Conservation (phyloP, 1,140 invertebrate species). For the Rhyzopertha dominica region DNA sequence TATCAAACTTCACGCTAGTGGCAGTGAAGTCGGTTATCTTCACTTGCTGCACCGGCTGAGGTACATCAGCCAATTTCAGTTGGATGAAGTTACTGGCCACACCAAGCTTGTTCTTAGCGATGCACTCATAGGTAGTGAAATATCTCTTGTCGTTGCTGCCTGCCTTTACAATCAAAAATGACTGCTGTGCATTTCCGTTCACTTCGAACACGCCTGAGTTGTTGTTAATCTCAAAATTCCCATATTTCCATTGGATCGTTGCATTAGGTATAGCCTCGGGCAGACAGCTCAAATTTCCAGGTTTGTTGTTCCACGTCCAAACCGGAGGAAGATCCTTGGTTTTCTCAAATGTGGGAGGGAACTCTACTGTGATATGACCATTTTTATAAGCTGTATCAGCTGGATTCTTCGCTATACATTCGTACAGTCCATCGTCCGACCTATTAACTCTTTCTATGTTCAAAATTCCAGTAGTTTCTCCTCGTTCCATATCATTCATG, state of each 20-base stretch:
- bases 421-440: slow-evolving; percentile 82
- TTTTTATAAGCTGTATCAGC: slow-evolving; percentile 68
- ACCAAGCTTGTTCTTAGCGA: slow-evolving; percentile 74
- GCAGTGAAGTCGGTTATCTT: slow-evolving; percentile 66
- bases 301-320: slow-evolving; percentile 75
- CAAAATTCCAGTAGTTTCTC: slow-evolving; percentile 59
- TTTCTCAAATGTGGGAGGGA: slow-evolving; percentile 71
- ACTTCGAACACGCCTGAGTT: slow-evolving; percentile 55
- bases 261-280: slow-evolving; percentile 88
- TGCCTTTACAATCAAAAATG: slow-evolving; percentile 63
- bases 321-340: slow-evolving; percentile 62
- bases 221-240: slow-evolving; percentile 45
- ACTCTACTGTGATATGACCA: slow-evolving; percentile 80
- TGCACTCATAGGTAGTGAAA: slow-evolving; percentile 72
- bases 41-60: slow-evolving; percentile 52
- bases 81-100: slow-evolving; percentile 59
- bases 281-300: slow-evolving; percentile 82
- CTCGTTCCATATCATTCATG: slow-evolving; percentile 51
- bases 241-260: slow-evolving; percentile 76
- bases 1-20: slow-evolving; percentile 74
- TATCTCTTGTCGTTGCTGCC: slow-evolving; percentile 55
- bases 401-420: slow-evolving; percentile 76
- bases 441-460: slow-evolving; percentile 58
- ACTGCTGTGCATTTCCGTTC: slow-evolving; percentile 61
- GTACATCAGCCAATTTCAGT: slow-evolving; percentile 64